Evolutionary conservation across 2,113 vertebrate species (phyloP), one percentile per base, ranked within the genome.

Genomic region (Petroica traversi): DNA sequence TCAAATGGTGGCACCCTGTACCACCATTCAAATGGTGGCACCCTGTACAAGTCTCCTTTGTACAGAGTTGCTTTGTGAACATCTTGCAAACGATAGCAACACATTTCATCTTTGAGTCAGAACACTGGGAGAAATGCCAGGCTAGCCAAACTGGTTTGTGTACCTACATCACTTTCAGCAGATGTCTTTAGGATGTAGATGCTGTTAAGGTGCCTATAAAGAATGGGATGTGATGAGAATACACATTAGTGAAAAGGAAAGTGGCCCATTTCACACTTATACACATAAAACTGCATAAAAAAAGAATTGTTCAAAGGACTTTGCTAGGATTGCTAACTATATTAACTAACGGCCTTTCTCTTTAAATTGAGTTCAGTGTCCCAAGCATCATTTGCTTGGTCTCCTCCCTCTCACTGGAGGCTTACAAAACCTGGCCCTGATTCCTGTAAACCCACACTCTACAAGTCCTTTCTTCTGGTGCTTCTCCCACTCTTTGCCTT

Each of bases 21-120:
- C 24, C n/a, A n/a, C n/a, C n/a, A n/a, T 95, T 88, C 29, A 87
- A 94, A 85, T 54, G 20, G 49, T 67, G 43, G 23, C 54, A 55
- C 3, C 0, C n/a, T 36, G 25, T 23, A 63, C 24, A n/a, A 40
- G 29, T 69, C n/a, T 90, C 81, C 40, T 86, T 91, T 75, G 59
- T 45, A 40, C 58, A 80, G 78, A 93, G 36, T 3, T 58, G 14
- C 59, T 93, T 61, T 80, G 45, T 90, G 76, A 81, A 82, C 72
- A 96, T 59, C 74, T 88, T 83, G 67, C 29, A 84, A 95, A 81
- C 28, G 49, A 91, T 19, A 83, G 58, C 52, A 93, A 77, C 75
- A 74, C 40, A 71, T 86, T 83, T 88, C 52, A 52, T 72, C 51
- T 69, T 85, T 59, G 41, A 92, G 33, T 59, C 82, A 74, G 89